Base-by-base conservation (phyloP, 2,797 vertebrate species). In the Tiaroga cobitis region DNA sequence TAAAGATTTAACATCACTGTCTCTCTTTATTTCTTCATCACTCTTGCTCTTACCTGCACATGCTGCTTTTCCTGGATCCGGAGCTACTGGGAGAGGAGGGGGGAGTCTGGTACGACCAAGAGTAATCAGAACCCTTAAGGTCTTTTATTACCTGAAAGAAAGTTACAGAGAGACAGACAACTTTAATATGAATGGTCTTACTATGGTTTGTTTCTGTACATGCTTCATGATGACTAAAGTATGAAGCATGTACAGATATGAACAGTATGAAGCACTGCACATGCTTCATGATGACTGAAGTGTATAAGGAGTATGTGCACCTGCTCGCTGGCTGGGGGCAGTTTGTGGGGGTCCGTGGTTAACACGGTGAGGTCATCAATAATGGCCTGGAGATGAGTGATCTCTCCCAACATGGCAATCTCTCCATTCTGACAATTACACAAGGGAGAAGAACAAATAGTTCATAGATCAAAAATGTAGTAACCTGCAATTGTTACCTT, bases 361-460 rank as follows among this genome's bases (percentile, higher is more conserved):
- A 98, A 95, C 89, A 97, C 94, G 82, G 96, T 96, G 91, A 99
- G 96, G 93, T 99, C 98, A 87, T 99, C 97, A 0, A 99, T 97
- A 94, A 99, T 99, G 91, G 97, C 97, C 94, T 99, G 98, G 21
- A 99, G 95, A 92, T 99, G 98, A 7, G 98, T 99, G 93, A 99
- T 98, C 94, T 99, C 98, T 9, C 98, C 98, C 93, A 99, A 92
- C 97, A 99, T 99, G 88, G 98, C 97, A 29, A 99, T 97, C 94
- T 99, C 98, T 82, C 97, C 97, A 0, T 98, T 97, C 98, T 99
- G 89, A 86, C 29, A 41, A 15, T 46, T 72, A 69, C 59, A 83
- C n/a, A 84, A 39, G 5, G 49, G 29, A 67, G 54, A 32, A 65
- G 3, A 74, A 41, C 5, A 68, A 76, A 34, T 79, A 21, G 54